Evolutionary conservation across 2,797 vertebrate genomes (phyloP).

Genomic region (Pseudochromis fuscus): DNA sequence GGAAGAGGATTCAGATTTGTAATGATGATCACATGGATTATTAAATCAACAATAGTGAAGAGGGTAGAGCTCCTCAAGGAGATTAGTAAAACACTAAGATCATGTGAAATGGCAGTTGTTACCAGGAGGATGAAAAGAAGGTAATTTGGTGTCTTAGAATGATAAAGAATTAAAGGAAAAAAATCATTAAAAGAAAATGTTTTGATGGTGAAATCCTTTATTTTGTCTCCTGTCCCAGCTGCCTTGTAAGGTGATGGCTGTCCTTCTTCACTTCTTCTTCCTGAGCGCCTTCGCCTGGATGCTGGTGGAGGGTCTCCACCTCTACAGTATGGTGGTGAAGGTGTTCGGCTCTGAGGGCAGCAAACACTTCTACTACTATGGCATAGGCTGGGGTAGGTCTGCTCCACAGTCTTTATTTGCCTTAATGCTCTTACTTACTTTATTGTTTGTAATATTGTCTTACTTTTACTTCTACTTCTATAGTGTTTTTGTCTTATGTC

Average conservation of each 20-base stretch:
- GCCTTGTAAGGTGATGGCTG: slow-evolving; percentile 91
- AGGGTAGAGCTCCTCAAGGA: no score
- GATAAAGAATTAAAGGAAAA: neutral
- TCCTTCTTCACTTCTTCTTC: slow-evolving; percentile 96
- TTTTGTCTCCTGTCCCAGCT: slow-evolving; percentile 77
- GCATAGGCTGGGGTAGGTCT: slow-evolving; percentile 94
- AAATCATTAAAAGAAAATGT: neutral
- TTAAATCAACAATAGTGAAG: neutral
- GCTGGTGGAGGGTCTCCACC: slow-evolving; percentile 97
- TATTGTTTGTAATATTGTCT: neutral
- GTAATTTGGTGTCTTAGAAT: neutral
- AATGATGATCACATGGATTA: neutral
- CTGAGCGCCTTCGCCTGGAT: slow-evolving; percentile 97
- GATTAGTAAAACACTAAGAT: no score
- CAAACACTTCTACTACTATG: slow-evolving; percentile 96
- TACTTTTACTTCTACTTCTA: slow-evolving; percentile 5
- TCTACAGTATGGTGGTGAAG: slow-evolving; percentile 98
- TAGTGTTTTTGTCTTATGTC: no score
- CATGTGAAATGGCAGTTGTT: neutral
- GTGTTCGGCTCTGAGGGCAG: slow-evolving; percentile 97
- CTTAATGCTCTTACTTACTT: no score
- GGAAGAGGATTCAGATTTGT: neutral
- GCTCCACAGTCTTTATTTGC: neutral
- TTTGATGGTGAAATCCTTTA: neutral
- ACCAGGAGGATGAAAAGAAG: neutral